Conservation (phyloP, 2,113 vertebrate genomes). For the Actenoides hombroni region DNA sequence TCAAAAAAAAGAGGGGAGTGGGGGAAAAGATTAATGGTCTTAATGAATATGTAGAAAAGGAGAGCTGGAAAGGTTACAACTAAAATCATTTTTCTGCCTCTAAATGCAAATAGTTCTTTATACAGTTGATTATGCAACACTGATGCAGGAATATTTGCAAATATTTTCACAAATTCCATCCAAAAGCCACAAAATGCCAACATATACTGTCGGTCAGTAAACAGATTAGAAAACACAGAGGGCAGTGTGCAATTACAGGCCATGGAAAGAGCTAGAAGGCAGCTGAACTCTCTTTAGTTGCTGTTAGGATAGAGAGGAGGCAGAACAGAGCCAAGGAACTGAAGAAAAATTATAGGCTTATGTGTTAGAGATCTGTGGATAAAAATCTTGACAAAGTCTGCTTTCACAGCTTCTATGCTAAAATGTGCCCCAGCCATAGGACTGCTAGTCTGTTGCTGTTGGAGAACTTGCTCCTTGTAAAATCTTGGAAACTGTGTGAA, state of each 20-base stretch:
- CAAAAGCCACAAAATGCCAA: slow-evolving; percentile 35
- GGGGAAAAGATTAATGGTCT: slow-evolving; percentile 38
- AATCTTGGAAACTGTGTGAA: background rate
- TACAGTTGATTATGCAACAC: background rate
- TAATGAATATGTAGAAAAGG: slow-evolving; percentile 58
- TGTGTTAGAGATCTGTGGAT: background rate
- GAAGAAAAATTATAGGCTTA: background rate
- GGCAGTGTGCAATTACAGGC: slow-evolving; percentile 13
- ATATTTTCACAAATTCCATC: slow-evolving; percentile 46
- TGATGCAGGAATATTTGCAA: slow-evolving; percentile 41
- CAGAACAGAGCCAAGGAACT: background rate
- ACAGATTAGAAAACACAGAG: slow-evolving; percentile 39
- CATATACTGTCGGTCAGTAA: background rate
- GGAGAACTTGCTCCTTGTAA: background rate
- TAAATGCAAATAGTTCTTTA: slow-evolving; percentile 33
- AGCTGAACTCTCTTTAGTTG: background rate
- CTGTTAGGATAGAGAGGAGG: background rate
- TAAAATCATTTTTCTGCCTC: slow-evolving; percentile 25
- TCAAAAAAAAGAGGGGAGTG: background rate
- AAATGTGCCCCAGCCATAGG: background rate
- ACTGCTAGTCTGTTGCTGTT: background rate
- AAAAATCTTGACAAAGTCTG: background rate
- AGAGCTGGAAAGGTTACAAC: slow-evolving; percentile 43
- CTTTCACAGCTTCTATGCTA: background rate
- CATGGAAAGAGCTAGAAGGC: background rate